These are phyloP conservation scores for Diabrotica virgifera DNA, from an alignment of 1,140 invertebrate species.

Conservation along the genomic window DNA sequence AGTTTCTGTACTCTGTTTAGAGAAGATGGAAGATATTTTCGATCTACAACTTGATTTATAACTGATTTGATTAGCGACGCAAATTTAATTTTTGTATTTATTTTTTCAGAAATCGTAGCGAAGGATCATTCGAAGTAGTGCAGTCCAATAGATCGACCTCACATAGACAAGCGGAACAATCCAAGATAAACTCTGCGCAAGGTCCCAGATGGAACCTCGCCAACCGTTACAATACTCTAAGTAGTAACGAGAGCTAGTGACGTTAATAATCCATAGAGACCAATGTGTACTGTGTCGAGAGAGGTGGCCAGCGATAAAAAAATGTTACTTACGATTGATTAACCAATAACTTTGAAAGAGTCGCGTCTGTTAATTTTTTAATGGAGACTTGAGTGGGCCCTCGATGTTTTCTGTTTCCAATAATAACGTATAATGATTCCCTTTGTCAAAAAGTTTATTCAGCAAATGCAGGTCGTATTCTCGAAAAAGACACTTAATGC, in stretches of 20 bases:
- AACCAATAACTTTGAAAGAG: neutral
- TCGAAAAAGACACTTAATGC: neutral
- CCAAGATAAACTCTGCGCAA: slow-evolving; percentile 34
- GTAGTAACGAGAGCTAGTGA: slow-evolving; percentile 49
- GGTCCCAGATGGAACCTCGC: slow-evolving; percentile 56
- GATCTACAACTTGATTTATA: neutral
- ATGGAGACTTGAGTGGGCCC: neutral
- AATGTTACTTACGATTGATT: neutral
- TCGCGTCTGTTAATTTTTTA: neutral
- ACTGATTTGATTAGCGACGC: neutral
- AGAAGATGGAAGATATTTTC: too few species aligned
- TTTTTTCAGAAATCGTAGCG: slow-evolving; percentile 53
- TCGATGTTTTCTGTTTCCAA: too few species aligned
- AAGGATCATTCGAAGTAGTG: slow-evolving; percentile 59
- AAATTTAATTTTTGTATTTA: slow-evolving; percentile 3
- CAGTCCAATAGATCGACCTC: slow-evolving; percentile 48
- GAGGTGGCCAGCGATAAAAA: slow-evolving; percentile 19
- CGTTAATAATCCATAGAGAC: slow-evolving; percentile 11
- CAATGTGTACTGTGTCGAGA: slow-evolving; percentile 7
- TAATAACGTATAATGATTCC: too few species aligned
- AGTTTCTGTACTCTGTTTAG: too few species aligned
- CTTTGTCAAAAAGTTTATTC: neutral
- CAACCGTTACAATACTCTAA: slow-evolving; percentile 51
- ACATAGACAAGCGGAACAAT: slow-evolving; percentile 41
- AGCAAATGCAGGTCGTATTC: neutral